Evolutionary conservation across 2,797 vertebrate genomes (phyloP).

Genomic region (Ceryle rudis): DNA sequence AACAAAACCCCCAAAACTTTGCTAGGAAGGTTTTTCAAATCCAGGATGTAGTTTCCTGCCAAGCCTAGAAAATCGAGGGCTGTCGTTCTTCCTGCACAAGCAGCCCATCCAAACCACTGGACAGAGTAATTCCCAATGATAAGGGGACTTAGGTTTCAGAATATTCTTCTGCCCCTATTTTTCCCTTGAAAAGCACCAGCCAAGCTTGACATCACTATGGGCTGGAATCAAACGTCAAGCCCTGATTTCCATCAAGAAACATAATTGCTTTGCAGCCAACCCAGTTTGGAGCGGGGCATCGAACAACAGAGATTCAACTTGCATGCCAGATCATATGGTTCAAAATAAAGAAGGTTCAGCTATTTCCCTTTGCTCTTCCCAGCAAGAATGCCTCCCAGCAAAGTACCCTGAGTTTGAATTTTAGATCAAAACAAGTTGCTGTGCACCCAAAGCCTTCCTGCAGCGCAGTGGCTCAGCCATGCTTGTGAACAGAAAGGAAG

Average conservation of each 20-base stretch:
- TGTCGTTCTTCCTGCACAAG: background rate
- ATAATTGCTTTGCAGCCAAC: background rate
- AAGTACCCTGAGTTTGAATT: background rate
- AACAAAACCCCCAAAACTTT: background rate
- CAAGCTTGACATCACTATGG: background rate
- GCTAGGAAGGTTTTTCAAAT: background rate
- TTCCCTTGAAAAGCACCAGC: background rate
- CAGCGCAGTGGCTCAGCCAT: background rate
- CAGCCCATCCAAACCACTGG: background rate
- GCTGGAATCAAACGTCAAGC: background rate
- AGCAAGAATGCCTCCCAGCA: conserved; percentile 24
- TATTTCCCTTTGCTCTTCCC: background rate
- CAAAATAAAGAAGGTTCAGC: background rate
- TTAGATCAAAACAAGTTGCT: conserved; percentile 48
- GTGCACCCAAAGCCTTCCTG: conserved; percentile 21
- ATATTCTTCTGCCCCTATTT: background rate
- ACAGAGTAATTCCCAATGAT: background rate
- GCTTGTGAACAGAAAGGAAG: background rate
- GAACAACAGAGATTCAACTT: background rate
- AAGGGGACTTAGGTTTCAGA: background rate
- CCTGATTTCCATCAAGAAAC: background rate
- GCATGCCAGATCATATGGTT: background rate
- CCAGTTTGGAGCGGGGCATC: background rate
- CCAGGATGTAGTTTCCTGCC: background rate
- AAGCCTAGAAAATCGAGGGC: background rate